Conservation (phyloP, 2,797 vertebrate species). For the Anisognathus igniventris region DNA sequence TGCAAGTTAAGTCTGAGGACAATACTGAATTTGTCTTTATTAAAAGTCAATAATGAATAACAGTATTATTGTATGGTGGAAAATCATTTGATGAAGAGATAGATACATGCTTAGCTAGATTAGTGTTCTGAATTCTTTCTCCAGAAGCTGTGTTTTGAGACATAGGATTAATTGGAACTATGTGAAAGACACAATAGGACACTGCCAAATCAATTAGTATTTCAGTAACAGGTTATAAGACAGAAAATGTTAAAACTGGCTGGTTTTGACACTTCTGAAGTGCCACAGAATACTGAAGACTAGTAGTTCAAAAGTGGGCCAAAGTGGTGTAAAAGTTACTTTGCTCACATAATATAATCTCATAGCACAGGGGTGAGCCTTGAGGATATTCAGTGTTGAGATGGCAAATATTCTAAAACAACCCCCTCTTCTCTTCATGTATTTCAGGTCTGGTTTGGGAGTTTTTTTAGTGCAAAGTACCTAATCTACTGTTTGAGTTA, state of each 20-base stretch:
- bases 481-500: neutral
- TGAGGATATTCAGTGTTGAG: neutral
- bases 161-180: neutral
- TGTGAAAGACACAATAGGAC: neutral
- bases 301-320: neutral
- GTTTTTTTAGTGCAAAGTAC: neutral
- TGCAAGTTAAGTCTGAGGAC: neutral
- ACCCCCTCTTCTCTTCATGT: fast-evolving
- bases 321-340: neutral
- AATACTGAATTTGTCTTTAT: neutral
- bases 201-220: neutral
- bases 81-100: neutral
- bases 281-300: neutral
- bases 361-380: neutral
- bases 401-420: neutral
- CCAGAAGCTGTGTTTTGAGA: neutral
- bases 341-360: neutral
- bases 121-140: neutral
- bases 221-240: neutral
- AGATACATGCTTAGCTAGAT: neutral
- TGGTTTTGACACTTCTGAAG: neutral
- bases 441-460: neutral
- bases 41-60: fast-evolving
- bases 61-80: neutral
- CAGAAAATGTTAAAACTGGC: neutral